Percentiles rank a stretch among this genome's conserved stretches.
These are phyloP conservation scores for Sorex maritimensis DNA, from an alignment of 2,797 vertebrate genomes.

Conservation along the genomic window DNA sequence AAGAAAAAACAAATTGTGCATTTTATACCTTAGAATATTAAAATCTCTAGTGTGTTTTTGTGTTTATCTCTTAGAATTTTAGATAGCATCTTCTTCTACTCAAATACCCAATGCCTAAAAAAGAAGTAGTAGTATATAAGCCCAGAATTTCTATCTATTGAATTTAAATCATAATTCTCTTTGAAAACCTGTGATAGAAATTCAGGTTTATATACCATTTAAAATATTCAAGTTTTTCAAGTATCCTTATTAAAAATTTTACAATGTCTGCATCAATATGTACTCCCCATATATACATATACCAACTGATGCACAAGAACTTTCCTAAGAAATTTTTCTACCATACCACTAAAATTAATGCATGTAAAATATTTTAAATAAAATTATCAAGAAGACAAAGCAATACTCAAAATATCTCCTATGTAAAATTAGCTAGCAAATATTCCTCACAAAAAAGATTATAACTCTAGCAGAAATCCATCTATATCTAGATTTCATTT, in stretches of 20 bases:
- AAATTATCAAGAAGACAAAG: neutral
- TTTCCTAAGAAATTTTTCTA: conserved; percentile 42
- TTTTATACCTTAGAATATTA: conserved; percentile 57
- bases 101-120: neutral
- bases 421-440: conserved; percentile 8
- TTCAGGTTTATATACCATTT: neutral
- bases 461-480: neutral
- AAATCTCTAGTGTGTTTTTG: conserved; percentile 57
- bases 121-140: conserved; percentile 11
- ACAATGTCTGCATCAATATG: neutral
- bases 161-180: conserved; percentile 26
- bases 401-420: conserved; percentile 11
- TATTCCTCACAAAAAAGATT: neutral
- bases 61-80: conserved; percentile 67
- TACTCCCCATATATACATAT: neutral
- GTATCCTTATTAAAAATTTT: conserved; percentile 36
- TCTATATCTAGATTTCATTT: neutral
- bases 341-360: conserved; percentile 1
- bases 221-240: conserved; percentile 2
- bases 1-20: conserved; percentile 64
- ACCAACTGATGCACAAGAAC: neutral
- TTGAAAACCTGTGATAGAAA: neutral
- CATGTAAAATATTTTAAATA: conserved; percentile 49
- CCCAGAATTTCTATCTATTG: neutral
- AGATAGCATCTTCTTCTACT: neutral